Base-by-base conservation (phyloP, 2,797 vertebrate species). In the Champsocephalus gunnari region DNA sequence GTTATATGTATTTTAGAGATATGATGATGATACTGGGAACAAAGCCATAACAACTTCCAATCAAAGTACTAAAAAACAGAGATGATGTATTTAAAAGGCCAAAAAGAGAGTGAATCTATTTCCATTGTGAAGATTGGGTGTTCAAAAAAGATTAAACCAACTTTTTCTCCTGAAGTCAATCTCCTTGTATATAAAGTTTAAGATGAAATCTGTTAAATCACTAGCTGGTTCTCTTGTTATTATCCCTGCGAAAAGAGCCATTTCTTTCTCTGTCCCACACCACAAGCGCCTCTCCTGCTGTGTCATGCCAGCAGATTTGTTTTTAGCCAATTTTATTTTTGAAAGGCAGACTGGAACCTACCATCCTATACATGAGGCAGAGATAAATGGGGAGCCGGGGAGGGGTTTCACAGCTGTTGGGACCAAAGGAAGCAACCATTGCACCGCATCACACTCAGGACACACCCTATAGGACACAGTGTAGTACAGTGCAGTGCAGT, bases 281-380 rank as follows among this genome's bases (percentile, higher is more conserved):
- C 62, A 75, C 74, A 66, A 75, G 86, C 64, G 64, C 84, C 84
- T 77, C 89, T 86, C 71, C 58, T 90, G 87, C 89, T 77, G 84
- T 89, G 90, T 90, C 91, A 85, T 82, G 89, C 88, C 87, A 88
- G 90, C 91, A 89, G 77, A 84, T 90, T 87, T 89, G 84, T 87
- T 88, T 90, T 88, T 78, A 86, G 70, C 81, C 80, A 67, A 34
- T 75, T 87, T 79, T 86, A 73, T 87, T 79, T 87, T 58, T 89
- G 77, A 92, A 92, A 90, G 81, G 87, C 84, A 83, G 62, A 79
- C 92, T 97, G 11, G 97, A 98, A 91, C 95, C 96, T 97, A 96
- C 97, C 80, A 95, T 96, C 81, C 97, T 93, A 96, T 97, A 96
- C 91, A 97, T 48, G n/a, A 66, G 62, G 62, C 77, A 72, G 73